Conservation (phyloP, 2,113 vertebrate species). For the Cynocephalus volans region DNA sequence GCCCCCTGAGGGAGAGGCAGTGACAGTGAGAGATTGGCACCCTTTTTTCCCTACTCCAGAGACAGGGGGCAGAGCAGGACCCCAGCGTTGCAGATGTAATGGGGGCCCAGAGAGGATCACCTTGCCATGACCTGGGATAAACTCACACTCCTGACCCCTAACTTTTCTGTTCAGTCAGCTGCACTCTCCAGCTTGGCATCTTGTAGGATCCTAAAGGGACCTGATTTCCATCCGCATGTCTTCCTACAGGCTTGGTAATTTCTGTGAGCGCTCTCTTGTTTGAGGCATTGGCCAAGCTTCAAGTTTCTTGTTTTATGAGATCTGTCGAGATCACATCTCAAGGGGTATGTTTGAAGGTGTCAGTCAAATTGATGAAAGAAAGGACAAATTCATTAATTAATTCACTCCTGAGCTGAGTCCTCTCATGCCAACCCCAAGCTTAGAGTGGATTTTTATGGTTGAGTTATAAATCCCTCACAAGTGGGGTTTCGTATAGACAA, state of each 20-base stretch:
- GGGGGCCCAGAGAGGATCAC: neutral
- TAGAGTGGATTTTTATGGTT: conserved; percentile 75
- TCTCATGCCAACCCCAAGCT: conserved; percentile 32
- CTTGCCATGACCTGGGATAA: neutral
- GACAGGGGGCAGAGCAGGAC: neutral
- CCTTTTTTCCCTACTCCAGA: neutral
- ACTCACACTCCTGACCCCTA: neutral
- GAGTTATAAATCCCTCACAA: conserved; percentile 78
- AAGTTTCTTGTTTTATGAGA: conserved; percentile 14
- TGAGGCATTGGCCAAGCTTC: neutral
- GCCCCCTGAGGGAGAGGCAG: neutral
- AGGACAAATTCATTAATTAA: conserved; percentile 78
- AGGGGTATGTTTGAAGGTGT: conserved; percentile 10
- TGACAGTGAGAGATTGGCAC: fast-evolving
- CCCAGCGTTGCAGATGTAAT: neutral
- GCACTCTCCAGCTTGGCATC: fast-evolving
- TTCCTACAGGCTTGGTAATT: fast-evolving
- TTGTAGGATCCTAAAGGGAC: fast-evolving
- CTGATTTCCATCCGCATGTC: fast-evolving
- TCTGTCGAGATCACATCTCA: conserved; percentile 62
- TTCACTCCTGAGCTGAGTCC: conserved; percentile 48
- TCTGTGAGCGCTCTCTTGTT: neutral
- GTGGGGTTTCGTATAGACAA: conserved; percentile 65
- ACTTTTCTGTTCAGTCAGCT: fast-evolving
- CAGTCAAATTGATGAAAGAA: conserved; percentile 70